A percentile compares a stretch with the other conserved stretches of the same genome.
phyloP scores from a whole-genome alignment of 2,797 vertebrate species.

The Melanotaenia trifasciata region DNA sequence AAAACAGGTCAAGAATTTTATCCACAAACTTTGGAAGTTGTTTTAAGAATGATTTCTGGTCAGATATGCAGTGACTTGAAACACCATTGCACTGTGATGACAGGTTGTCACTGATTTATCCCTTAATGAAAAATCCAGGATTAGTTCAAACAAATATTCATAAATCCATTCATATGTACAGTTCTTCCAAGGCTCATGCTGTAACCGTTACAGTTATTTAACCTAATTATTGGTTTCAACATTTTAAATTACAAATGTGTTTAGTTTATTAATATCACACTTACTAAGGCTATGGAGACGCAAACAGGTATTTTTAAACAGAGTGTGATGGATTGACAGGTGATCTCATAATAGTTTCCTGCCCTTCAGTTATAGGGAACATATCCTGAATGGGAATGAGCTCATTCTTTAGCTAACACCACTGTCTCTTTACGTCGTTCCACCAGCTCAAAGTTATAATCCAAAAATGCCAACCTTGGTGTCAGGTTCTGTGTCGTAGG shows the following conservation, averaged over 20 bases:
- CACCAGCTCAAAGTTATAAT: no score
- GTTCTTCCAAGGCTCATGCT: background rate
- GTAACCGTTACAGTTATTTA: background rate
- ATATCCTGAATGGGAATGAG: no score
- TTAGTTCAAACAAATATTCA: slow-evolving; percentile 6
- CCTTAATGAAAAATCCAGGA: slow-evolving; percentile 20
- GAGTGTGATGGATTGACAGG: background rate
- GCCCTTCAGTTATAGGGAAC: no score
- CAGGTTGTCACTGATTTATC: slow-evolving; percentile 1
- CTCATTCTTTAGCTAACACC: no score
- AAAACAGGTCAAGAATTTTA: slow-evolving; percentile 27
- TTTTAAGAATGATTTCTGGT: background rate
- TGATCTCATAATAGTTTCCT: background rate
- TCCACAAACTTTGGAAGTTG: background rate
- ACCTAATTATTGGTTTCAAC: background rate
- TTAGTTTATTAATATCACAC: background rate
- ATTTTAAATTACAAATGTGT: background rate
- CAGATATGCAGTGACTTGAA: slow-evolving; percentile 4
- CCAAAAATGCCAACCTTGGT: background rate
- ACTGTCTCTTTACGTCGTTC: no score
- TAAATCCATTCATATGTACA: slow-evolving; percentile 13
- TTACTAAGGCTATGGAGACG: background rate
- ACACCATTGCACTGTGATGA: slow-evolving; percentile 2
- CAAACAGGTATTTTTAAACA: no score
- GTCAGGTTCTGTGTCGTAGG: background rate